Evolutionary conservation across 2,113 vertebrate species (phyloP).

Genomic region (Pica pica): DNA sequence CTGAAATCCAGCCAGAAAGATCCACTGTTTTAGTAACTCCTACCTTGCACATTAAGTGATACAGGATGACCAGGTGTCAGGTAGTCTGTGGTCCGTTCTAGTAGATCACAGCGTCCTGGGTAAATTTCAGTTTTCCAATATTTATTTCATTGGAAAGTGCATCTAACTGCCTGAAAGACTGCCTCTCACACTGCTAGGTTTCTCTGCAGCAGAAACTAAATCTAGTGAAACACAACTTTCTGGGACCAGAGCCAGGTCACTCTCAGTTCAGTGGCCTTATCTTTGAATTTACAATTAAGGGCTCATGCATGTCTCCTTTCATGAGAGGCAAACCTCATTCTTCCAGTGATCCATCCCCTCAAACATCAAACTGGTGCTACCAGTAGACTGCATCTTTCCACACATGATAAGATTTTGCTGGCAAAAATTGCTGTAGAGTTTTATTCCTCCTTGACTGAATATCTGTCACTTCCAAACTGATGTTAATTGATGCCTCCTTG

Average conservation of each 20-base stretch:
- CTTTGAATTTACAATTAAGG: conserved; percentile 41
- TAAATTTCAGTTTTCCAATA: not conserved
- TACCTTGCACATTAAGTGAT: not conserved
- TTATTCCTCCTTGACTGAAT: conserved; percentile 45
- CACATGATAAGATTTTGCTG: conserved; percentile 41
- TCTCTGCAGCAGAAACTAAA: conserved; percentile 9
- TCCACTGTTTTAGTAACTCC: not conserved
- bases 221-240: conserved; percentile 43
- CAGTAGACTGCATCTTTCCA: conserved; percentile 40
- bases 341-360: conserved; percentile 14
- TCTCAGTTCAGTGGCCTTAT: conserved; percentile 34
- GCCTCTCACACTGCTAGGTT: not conserved
- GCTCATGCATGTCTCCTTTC: conserved; percentile 32
- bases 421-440: conserved; percentile 30
- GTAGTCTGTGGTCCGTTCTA: not conserved
- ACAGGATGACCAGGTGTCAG: not conserved
- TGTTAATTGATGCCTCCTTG: conserved; percentile 55
- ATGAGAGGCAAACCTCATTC: conserved; percentile 14
- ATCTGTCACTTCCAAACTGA: conserved; percentile 55
- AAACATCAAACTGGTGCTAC: not conserved
- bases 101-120: not conserved
- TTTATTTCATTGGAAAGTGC: not conserved
- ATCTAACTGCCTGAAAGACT: not conserved
- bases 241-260: conserved; percentile 54
- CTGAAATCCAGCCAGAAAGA: not conserved